A percentile compares a stretch with the other conserved stretches of the same genome.
These are phyloP conservation scores for Tragopan temminckii DNA, from an alignment of 2,797 vertebrate species.

Conservation along the genomic window DNA sequence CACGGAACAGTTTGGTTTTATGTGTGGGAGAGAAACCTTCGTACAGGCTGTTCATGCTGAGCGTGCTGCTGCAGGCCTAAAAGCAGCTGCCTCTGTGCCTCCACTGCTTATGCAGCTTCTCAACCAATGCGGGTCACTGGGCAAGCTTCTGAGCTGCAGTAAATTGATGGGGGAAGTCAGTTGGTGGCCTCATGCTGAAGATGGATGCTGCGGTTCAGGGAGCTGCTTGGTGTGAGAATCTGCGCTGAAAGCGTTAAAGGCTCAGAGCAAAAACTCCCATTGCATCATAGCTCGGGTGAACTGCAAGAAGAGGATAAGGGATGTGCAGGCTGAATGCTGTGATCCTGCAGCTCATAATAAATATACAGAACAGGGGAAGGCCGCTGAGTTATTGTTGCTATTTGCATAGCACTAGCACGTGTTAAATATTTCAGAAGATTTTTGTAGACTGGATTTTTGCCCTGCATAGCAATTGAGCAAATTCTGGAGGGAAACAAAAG, in stretches of 20 bases:
- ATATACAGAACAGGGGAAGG: not conserved
- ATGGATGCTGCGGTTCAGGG: not conserved
- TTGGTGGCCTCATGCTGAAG: not conserved
- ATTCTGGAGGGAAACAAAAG: not conserved
- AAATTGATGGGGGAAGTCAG: slow-evolving; percentile 12
- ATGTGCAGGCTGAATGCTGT: not conserved
- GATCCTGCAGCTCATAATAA: not conserved
- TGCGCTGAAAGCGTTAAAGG: not conserved
- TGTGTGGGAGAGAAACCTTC: slow-evolving; percentile 63
- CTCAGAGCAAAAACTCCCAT: not conserved
- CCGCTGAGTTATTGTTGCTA: slow-evolving; percentile 15
- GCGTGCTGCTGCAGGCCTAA: slow-evolving; percentile 64
- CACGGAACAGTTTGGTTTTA: slow-evolving; percentile 72
- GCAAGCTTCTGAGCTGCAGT: slow-evolving; percentile 14
- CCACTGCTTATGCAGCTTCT: slow-evolving; percentile 36
- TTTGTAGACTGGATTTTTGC: not conserved
- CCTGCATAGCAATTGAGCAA: not conserved
- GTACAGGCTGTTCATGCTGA: slow-evolving; percentile 73
- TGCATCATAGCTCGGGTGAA: not conserved
- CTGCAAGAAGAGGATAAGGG: not conserved
- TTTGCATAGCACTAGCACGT: not conserved
- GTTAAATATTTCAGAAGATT: slow-evolving; percentile 44
- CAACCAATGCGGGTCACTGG: slow-evolving; percentile 27
- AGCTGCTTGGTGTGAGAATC: accelerated
- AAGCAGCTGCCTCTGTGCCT: slow-evolving; percentile 57